Base-by-base conservation (phyloP, 2,797 vertebrate species). In the Enteromius trimaculatus region DNA sequence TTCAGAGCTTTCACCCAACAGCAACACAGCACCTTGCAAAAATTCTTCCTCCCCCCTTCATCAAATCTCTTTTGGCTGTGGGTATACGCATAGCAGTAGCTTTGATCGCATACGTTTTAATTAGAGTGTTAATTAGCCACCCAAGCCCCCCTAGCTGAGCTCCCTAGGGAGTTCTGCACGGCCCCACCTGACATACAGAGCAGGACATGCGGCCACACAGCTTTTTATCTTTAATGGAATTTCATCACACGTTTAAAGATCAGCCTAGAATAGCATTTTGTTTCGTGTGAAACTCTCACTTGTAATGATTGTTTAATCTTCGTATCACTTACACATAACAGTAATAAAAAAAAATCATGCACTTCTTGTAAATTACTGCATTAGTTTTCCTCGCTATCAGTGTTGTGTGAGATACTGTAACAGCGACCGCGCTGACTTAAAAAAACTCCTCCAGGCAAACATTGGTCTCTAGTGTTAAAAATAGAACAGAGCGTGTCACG, bases 81-180 rank as follows among this genome's bases (percentile, higher is more conserved):
- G 26, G 58, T 55, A 74, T 71, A 39, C 21, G 16, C 66, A 76
- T 77, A 76, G 69, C 51, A 60, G 82, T 77, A 34, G 69, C 85
- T 88, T 88, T 88, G 87, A 90, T 86, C 86, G 1, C 75, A 75
- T 85, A 78, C 69, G 2, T 84, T 79, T 88, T 89, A 87, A 88
- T 89, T 89, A 89, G 81, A 66, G 60, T 70, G 55, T 84, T 89
- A 86, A 89, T 89, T 89, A 88, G 81, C 44, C 34, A 16, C 68
- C 71, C 51, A 64, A 55, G 81, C 60, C 80, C 34, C 39, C 76
- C 29, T 76, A 42, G 51, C 51, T 47, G 39, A 62, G 66, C 26
- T 78, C 86, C 68, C 74, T 29, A 69, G 72, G 64, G 84, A 83
- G 69, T 55, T 79, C 68, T 64, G 62, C 39, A 62, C 29, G 58